Percentiles rank a stretch among this genome's conserved stretches.
These are phyloP conservation scores for Alloscopus bannaensis DNA, from an alignment of 2,888 invertebrate genomes.

Conservation along the genomic window DNA sequence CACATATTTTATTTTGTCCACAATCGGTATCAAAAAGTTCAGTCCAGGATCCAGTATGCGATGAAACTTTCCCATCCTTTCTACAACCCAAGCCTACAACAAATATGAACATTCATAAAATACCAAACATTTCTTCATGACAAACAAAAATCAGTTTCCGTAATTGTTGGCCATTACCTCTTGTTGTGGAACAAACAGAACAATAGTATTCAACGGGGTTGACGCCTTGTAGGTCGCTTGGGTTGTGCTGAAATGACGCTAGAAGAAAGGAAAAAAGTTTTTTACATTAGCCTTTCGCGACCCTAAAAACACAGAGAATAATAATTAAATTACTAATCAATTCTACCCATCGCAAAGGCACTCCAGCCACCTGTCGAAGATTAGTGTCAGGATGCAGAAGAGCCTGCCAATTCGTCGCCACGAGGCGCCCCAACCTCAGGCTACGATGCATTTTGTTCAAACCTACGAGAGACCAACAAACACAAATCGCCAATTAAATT, in stretches of 20 bases:
- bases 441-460: conserved; percentile 39
- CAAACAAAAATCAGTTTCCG: not conserved
- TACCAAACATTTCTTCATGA: not conserved
- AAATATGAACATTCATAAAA: not conserved
- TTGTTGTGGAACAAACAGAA: conserved; percentile 99
- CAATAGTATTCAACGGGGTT: conserved; percentile 91
- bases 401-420: conserved; percentile 31
- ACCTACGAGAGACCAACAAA: too few relatives aligned
- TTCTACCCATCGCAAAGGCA: conserved; percentile 25
- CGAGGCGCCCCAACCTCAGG: conserved; percentile 12
- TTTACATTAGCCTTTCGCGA: not conserved
- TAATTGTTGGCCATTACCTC: conserved; percentile 81
- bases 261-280: not conserved
- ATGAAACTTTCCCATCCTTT: conserved; percentile 98
- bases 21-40: conserved; percentile 91
- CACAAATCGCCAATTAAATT: too few relatives aligned
- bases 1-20: conserved; percentile 96
- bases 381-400: conserved; percentile 34
- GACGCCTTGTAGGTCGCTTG: conserved; percentile 76
- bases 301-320: not conserved
- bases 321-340: conserved; percentile 3
- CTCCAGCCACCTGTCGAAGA: not conserved
- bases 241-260: conserved; percentile 37
- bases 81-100: conserved; percentile 93
- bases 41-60: conserved; percentile 95